Evolutionary conservation across 2,113 vertebrate species (phyloP).

Genomic region (Cathartes aura): DNA sequence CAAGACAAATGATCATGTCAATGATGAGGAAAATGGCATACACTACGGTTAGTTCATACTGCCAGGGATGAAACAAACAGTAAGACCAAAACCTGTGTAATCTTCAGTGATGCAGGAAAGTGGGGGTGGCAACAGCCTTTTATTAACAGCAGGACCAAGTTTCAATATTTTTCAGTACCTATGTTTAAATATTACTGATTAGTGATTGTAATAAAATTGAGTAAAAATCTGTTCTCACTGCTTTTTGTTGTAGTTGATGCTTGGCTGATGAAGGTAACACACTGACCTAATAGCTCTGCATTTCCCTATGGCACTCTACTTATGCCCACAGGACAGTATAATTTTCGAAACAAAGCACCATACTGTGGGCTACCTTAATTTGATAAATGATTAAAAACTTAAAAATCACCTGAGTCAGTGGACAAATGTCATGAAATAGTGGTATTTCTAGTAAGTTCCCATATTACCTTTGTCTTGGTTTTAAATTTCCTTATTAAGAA

Average conservation of each 20-base stretch:
- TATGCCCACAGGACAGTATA: accelerated
- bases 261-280: background rate
- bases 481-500: background rate
- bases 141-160: background rate
- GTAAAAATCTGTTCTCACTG: background rate
- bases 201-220: background rate
- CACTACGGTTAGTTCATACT: background rate
- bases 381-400: background rate
- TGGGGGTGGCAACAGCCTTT: background rate
- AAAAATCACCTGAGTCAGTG: background rate
- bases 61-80: background rate
- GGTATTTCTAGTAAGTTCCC: background rate
- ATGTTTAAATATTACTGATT: background rate
- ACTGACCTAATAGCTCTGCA: background rate
- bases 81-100: background rate
- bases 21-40: background rate
- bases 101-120: background rate
- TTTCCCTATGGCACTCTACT: background rate
- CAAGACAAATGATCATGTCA: background rate
- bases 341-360: background rate
- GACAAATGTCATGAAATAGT: background rate
- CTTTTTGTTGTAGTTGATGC: background rate
- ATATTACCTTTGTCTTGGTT: background rate
- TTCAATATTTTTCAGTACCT: background rate
- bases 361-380: background rate